Evolutionary conservation across 1,140 invertebrate species (phyloP), one percentile per base, ranked within the genome.

Genomic region (Drosophila chauvacae): DNA sequence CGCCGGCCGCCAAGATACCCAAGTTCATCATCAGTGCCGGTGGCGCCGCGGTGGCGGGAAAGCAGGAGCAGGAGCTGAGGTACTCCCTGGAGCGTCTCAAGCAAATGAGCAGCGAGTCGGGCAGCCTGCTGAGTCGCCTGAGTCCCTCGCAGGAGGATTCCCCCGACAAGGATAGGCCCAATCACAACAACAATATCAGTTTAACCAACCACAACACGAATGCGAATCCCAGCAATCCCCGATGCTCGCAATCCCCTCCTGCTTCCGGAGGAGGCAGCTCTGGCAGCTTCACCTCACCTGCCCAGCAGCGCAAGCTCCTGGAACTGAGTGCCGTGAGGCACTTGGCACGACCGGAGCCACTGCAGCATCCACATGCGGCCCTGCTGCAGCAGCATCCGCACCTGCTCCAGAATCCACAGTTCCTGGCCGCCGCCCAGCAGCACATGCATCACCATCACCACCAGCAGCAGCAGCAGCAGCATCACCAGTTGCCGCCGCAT

Each of bases 81-180:
- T 92, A 79, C 56, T 91, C 92, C 20, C 76, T 93, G 7, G 92
- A 93, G 50, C 79, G 92, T 3, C 64, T 93, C 5, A 92, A 92
- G 73, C 92, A 92, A 48, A 84, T 93, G 79, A 92, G 80, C 28
- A 90, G 82, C 13, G 91, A 93, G 9, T 64, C 82, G 16, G 77
- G 73, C 13, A 68, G 65, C 35, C 59, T 90, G 59, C 74, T 91
- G 0, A 90, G 81, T 61, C 80, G 87, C 14, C 61, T 91, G 0
- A 92, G 92, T 84, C 92, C 92, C 11, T 57, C 37, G 5, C 61
- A 65, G 4, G 85, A 90, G 11, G 81, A 85, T 4, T n/a, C 44
- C 2, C 16, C 23, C 7, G 87, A 86, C n/a, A 81, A 79, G 55
- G 83, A 91, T 11, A 86, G 81, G 28, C 62, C 66, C 23, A 75